A percentile compares a stretch with the other conserved stretches of the same genome.
Conservation (phyloP, 1,140 invertebrate genomes). For the Mycetomoellerius zeteki region DNA sequence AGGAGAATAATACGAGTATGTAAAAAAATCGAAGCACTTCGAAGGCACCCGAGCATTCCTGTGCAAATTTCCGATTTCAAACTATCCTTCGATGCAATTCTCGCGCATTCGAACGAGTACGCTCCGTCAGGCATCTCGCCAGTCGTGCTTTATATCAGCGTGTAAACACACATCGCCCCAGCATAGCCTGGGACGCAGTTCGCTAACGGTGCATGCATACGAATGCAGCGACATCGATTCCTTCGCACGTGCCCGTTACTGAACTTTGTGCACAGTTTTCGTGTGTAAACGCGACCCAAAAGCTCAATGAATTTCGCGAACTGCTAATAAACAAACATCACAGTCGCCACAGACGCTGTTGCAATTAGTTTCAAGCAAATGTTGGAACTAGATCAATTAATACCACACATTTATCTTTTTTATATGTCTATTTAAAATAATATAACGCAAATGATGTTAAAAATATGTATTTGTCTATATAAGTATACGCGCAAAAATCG, state of each 20-base stretch:
- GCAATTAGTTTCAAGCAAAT: constrained; percentile 28
- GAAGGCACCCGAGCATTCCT: background rate
- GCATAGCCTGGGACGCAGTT: background rate
- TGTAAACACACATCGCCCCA: constrained; percentile 30
- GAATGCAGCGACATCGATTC: constrained; percentile 51
- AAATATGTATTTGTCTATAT: background rate
- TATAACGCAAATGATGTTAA: background rate
- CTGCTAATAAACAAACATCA: constrained; percentile 45
- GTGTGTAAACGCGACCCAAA: constrained; percentile 15
- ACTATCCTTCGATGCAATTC: constrained; percentile 21
- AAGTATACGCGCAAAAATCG: background rate
- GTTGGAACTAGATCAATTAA: background rate
- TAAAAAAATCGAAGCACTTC: background rate
- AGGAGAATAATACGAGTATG: background rate
- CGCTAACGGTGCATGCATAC: constrained; percentile 33
- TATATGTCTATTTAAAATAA: background rate
- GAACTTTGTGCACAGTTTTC: constrained; percentile 21
- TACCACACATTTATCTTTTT: background rate
- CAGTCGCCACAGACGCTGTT: background rate
- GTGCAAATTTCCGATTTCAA: background rate
- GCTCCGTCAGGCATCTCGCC: background rate
- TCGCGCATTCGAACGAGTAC: constrained; percentile 8
- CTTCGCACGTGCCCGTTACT: constrained; percentile 38
- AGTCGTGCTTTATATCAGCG: constrained; percentile 38
- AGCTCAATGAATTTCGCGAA: constrained; percentile 34